Base-by-base conservation (phyloP, 2,888 invertebrate genomes). In the Schrankia costaestrigalis region DNA sequence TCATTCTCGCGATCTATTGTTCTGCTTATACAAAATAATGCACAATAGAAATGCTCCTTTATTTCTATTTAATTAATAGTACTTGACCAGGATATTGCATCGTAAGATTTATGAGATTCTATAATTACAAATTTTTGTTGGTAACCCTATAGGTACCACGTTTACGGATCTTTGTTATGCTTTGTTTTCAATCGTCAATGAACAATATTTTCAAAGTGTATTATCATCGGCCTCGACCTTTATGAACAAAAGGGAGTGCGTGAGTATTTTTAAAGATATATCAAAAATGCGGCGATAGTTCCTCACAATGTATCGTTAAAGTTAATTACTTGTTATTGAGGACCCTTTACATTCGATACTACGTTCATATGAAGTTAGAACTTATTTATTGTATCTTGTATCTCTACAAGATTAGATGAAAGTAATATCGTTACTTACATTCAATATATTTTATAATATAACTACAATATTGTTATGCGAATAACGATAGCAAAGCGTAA, bases 161-260 rank as follows among this genome's bases (percentile, higher is more conserved):
- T 47, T 49, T 47, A 36, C 47, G 24, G 53, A 59, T 49, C 61
- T 58, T 56, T 61, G 61, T 63, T 56, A 36, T 42, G 50, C 58
- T 66, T 63, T 64, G 56, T 64, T 63, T 63, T 46, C 46, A 50
- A 49, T 56, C 43, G 41, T 53, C 56, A 63, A 54, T 51, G 42
- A 53, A 53, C 48, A 56, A 52, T 56, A 48, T 58, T 57, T 54
- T 39, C 41, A 42, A 46, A 51, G 47, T 44, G 37, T 26, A 41
- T 26, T 33, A 47, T 39, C 47, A 41, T 37, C 37, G 51, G 31
- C 75, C 76, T 72, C 75, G 71, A 72, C 66, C 65, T 73, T 74
- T 63, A 34, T 36, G 40, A 69, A 74, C 69, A 74, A 74, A 75
- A 68, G 71, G 56, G 60, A 61, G 59, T 56, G 57, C 57, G 46